These are phyloP conservation scores for Hyperoplus immaculatus DNA, from an alignment of 2,797 vertebrate genomes.

Conservation along the genomic window DNA sequence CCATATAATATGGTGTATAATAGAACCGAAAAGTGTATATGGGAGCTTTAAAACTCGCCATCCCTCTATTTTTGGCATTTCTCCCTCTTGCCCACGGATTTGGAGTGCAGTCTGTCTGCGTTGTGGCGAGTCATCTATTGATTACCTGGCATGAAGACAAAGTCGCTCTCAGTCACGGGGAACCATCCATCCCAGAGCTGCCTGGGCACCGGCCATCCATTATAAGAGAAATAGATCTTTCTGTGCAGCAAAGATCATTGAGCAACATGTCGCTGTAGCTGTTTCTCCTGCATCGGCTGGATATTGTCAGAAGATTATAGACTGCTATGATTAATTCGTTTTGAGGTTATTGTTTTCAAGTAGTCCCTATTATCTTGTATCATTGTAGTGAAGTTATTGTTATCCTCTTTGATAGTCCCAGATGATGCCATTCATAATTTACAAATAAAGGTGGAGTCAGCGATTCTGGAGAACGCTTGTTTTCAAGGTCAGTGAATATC, in stretches of 20 bases:
- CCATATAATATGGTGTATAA: too few relatives aligned
- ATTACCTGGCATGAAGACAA: conserved; percentile 68
- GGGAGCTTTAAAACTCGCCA: conserved; percentile 23
- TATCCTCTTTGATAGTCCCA: background rate
- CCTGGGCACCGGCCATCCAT: conserved; percentile 60
- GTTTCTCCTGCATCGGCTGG: conserved; percentile 37
- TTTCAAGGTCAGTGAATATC: too few relatives aligned
- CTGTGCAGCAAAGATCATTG: conserved; percentile 68
- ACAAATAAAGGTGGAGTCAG: background rate
- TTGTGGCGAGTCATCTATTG: conserved; percentile 59
- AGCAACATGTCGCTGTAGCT: conserved; percentile 45
- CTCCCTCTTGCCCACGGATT: conserved; percentile 31
- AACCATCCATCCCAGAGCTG: conserved; percentile 68
- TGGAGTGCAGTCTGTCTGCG: conserved; percentile 51
- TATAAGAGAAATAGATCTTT: conserved; percentile 76
- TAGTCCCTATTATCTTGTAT: background rate
- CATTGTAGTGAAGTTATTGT: conserved; percentile 36
- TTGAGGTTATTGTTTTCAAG: background rate
- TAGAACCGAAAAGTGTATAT: too few relatives aligned
- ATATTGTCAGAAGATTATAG: conserved; percentile 44
- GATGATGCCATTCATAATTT: conserved; percentile 10
- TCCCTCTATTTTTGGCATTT: conserved; percentile 57
- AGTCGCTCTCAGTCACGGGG: conserved; percentile 52
- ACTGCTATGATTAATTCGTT: conserved; percentile 35
- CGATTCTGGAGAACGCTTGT: too few relatives aligned